phyloP scores from a whole-genome alignment of 2,888 invertebrate genomes.

The Noctua janthe region DNA sequence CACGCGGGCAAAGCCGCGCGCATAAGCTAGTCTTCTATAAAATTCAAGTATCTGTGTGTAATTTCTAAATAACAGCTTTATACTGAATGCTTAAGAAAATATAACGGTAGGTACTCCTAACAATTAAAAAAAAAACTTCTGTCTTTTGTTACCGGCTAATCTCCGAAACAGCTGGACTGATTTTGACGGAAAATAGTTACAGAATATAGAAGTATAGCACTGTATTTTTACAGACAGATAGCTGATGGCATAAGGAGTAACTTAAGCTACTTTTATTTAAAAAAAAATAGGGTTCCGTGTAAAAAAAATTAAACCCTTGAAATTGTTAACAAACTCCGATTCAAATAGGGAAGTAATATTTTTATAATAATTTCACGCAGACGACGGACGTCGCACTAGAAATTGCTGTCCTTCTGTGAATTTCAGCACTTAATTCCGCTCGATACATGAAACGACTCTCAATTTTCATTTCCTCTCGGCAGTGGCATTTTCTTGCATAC shows the following conservation, averaged over 20 bases:
- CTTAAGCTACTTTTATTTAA: not conserved
- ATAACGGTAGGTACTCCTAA: too few relatives aligned
- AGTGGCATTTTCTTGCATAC: constrained; percentile 67
- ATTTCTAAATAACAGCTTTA: too few relatives aligned
- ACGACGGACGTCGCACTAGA: not conserved
- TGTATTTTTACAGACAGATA: too few relatives aligned
- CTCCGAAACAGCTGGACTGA: not conserved
- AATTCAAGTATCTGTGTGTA: too few relatives aligned
- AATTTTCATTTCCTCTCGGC: constrained; percentile 43
- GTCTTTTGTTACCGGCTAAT: not conserved
- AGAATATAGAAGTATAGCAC: too few relatives aligned
- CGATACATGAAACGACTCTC: constrained; percentile 17
- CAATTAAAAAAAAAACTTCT: too few relatives aligned
- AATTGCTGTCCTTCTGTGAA: not conserved
- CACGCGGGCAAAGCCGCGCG: too few relatives aligned
- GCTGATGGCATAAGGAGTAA: not conserved
- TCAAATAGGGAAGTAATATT: not conserved
- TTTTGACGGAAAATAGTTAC: not conserved
- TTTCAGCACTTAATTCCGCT: not conserved
- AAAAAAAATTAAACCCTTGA: not conserved
- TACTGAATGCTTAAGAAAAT: too few relatives aligned
- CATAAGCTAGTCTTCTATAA: not conserved
- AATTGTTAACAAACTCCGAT: not conserved
- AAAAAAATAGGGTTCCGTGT: not conserved
- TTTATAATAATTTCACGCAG: too few relatives aligned